phyloP scores from a whole-genome alignment of 2,888 invertebrate genomes.

The Lasius fuliginosus region DNA sequence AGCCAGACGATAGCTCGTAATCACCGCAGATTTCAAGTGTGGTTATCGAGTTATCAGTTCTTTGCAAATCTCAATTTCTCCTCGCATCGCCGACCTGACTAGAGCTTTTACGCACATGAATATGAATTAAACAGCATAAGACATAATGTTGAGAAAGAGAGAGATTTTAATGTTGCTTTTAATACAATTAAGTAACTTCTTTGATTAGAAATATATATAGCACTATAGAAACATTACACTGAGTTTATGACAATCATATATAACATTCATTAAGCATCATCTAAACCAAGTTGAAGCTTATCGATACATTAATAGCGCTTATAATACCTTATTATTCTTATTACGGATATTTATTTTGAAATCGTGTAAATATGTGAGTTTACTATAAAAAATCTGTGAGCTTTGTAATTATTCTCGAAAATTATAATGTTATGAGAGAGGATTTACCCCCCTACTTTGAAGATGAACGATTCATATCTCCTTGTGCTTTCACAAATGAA shows the following conservation, averaged over 20 bases:
- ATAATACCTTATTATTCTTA: background rate
- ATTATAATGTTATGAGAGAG: constrained; percentile 7
- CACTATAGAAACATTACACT: background rate
- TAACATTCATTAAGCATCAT: background rate
- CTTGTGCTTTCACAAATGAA: constrained; percentile 23
- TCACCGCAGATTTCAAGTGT: constrained; percentile 26
- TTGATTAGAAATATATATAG: background rate
- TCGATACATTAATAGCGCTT: background rate
- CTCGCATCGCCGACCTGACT: background rate
- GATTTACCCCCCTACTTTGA: constrained; percentile 28
- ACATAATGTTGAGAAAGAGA: background rate
- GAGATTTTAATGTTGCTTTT: constrained; percentile 4
- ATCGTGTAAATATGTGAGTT: background rate
- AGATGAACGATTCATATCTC: constrained; percentile 20
- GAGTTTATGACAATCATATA: background rate
- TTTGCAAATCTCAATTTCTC: constrained; percentile 48
- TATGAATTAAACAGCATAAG: background rate
- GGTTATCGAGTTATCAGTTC: constrained; percentile 18
- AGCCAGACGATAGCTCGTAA: background rate
- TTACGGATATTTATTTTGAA: background rate
- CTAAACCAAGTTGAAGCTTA: background rate
- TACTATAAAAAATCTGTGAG: background rate
- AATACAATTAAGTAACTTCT: background rate
- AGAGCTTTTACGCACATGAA: constrained; percentile 15
- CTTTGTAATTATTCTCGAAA: constrained; percentile 3